Conservation (phyloP, 2,113 vertebrate genomes). For the Odocoileus hemionus region DNA sequence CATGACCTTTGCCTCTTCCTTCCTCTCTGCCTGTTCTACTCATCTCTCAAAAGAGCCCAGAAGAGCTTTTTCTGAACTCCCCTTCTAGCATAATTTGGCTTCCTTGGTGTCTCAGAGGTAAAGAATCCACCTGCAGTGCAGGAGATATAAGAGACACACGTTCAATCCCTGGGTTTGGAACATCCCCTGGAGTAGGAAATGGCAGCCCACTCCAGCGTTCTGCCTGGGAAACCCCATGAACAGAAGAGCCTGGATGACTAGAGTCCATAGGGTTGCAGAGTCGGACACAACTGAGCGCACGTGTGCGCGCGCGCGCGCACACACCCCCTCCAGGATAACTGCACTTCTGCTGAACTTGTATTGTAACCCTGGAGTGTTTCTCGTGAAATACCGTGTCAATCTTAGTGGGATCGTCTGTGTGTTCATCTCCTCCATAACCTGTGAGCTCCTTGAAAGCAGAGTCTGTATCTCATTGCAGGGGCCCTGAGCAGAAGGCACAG, state of each 20-base stretch:
- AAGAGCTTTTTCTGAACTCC: neutral
- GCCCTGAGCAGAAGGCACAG: neutral
- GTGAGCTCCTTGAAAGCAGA: neutral
- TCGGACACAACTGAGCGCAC: neutral
- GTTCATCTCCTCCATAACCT: neutral
- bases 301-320: rapidly evolving
- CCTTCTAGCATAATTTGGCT: neutral
- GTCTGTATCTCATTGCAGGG: neutral
- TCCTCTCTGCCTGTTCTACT: neutral
- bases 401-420: neutral
- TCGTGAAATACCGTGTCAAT: neutral
- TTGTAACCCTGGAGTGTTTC: neutral
- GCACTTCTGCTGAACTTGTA: neutral
- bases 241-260: neutral
- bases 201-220: neutral
- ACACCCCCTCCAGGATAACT: neutral
- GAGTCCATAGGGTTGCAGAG: neutral
- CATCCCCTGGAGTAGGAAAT: neutral
- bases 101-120: neutral
- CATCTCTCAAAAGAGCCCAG: neutral
- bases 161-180: neutral
- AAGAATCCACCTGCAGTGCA: neutral
- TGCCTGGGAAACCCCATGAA: neutral
- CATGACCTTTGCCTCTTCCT: neutral
- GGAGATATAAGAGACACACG: neutral